phyloP scores from a whole-genome alignment of 2,113 vertebrate genomes.

The Acrocephalus arundinaceus region DNA sequence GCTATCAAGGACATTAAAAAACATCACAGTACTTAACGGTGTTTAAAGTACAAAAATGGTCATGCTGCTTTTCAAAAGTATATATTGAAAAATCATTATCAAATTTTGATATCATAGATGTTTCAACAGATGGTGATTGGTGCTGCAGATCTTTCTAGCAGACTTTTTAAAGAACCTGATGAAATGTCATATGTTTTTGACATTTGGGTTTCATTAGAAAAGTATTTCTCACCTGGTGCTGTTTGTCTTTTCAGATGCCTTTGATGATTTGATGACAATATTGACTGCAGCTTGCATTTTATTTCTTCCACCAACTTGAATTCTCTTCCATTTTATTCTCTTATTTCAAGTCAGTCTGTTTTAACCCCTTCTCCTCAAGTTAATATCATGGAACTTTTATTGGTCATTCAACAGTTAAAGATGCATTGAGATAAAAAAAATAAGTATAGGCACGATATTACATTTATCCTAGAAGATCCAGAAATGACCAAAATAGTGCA shows the following conservation, averaged over 20 bases:
- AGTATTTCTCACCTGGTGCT: constrained; percentile 22
- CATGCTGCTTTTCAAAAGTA: neutral
- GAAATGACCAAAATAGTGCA: rapidly evolving
- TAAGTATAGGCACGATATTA: rapidly evolving
- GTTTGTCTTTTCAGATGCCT: neutral
- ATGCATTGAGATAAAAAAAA: neutral
- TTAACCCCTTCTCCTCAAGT: neutral
- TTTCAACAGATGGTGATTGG: neutral
- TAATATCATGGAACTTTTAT: neutral
- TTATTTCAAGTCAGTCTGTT: neutral
- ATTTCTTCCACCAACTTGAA: neutral
- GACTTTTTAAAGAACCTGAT: neutral
- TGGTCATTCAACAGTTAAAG: neutral
- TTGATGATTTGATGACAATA: neutral
- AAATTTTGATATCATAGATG: neutral
- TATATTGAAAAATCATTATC: neutral
- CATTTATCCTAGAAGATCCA: neutral
- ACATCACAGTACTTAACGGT: neutral
- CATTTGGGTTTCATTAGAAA: constrained; percentile 20
- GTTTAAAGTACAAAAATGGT: neutral
- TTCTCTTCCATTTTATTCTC: neutral
- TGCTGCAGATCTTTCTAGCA: neutral
- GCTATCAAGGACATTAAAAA: neutral
- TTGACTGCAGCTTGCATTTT: neutral
- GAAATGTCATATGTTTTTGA: constrained; percentile 18